These are phyloP conservation scores for Chiroxiphia lanceolata DNA, from an alignment of 2,797 vertebrate genomes.

Conservation along the genomic window DNA sequence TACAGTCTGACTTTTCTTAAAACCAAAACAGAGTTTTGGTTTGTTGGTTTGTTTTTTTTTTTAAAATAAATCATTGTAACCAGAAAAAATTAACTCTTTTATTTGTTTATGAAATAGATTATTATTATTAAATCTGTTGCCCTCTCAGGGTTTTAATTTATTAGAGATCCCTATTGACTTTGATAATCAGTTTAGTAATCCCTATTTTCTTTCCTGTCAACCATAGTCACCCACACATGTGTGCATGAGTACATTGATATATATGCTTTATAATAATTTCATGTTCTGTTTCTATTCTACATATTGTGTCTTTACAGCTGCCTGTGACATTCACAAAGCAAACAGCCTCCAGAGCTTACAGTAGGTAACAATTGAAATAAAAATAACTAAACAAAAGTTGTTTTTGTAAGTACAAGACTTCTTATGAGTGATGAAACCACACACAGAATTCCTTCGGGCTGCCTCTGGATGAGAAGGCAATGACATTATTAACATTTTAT, in stretches of 20 bases:
- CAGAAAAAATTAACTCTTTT: not conserved
- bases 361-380: not conserved
- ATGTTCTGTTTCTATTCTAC: not conserved
- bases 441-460: not conserved
- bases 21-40: not conserved
- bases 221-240: not conserved
- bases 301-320: not conserved
- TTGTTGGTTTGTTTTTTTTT: not conserved
- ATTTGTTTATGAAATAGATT: not conserved
- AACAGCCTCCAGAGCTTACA: not conserved
- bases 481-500: not conserved
- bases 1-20: not conserved
- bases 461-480: not conserved
- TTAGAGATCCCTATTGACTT: not conserved
- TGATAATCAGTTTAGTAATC: not conserved
- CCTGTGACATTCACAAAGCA: not conserved
- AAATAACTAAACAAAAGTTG: not conserved
- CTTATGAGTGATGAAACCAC: not conserved
- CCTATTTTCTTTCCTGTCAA: not conserved
- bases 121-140: not conserved
- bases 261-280: not conserved
- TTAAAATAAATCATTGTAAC: not conserved
- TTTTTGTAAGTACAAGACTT: not conserved
- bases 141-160: not conserved
- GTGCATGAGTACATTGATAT: not conserved